phyloP scores from a whole-genome alignment of 1,140 invertebrate genomes.

The Tetragonula clypearis region DNA sequence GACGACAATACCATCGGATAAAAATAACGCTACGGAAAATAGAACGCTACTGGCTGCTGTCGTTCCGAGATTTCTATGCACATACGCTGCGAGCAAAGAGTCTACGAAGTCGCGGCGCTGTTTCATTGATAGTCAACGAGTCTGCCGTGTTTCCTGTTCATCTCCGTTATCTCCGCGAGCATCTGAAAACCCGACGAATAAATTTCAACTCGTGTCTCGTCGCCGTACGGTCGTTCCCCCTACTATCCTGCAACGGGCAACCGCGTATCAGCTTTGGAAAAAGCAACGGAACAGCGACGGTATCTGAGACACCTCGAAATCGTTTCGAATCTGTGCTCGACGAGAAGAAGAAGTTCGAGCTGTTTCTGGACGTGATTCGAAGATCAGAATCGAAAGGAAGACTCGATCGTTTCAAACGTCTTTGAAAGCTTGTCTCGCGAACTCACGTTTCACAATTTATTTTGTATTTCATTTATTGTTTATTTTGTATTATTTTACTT shows the following conservation, averaged over 20 bases:
- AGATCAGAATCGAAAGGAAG: no score
- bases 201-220: slow-evolving; percentile 69
- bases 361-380: no score
- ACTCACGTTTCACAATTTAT: no score
- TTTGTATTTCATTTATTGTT: no score
- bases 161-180: slow-evolving; percentile 75
- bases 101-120: neutral
- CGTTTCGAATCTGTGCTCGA: no score
- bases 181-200: slow-evolving; percentile 77
- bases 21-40: slow-evolving; percentile 4
- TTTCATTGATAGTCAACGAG: slow-evolving; percentile 79
- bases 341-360: no score
- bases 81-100: neutral
- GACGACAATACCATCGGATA: neutral
- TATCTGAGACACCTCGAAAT: no score
- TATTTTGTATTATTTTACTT: no score
- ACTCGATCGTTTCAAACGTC: no score
- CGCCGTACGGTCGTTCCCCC: neutral
- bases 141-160: slow-evolving; percentile 77
- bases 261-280: neutral
- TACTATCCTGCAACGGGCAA: neutral
- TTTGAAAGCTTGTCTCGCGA: no score
- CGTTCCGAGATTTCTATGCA: neutral
- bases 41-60: neutral
- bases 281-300: neutral